These are phyloP conservation scores for Pundamilia nyererei DNA, from an alignment of 2,113 vertebrate genomes.

Conservation along the genomic window DNA sequence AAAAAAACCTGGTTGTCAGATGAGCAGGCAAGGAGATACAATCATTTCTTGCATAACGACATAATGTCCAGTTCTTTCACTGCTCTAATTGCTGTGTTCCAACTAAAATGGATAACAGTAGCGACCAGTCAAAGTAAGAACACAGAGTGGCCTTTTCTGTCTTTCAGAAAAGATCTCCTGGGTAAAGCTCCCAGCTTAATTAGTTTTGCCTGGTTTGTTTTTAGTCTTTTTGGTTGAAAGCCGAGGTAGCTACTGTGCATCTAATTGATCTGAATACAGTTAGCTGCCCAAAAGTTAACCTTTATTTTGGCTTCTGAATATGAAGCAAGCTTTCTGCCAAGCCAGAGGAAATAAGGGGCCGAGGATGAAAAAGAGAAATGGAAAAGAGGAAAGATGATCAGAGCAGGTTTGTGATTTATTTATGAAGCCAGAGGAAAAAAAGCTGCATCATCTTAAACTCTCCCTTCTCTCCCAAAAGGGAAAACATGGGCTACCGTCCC, in stretches of 20 bases:
- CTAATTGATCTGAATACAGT: background rate
- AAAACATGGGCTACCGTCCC: constrained; percentile 1
- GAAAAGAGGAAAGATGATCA: constrained; percentile 19
- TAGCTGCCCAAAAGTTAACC: constrained; percentile 24
- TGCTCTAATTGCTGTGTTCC: background rate
- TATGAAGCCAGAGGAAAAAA: background rate
- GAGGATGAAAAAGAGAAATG: constrained; percentile 9
- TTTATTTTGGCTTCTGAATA: constrained; percentile 37
- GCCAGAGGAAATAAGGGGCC: constrained; percentile 40
- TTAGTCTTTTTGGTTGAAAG: background rate
- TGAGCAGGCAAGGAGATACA: background rate
- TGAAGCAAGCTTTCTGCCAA: constrained; percentile 25
- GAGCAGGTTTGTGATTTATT: constrained; percentile 49
- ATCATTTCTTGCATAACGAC: constrained; percentile 7
- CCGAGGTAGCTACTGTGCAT: background rate
- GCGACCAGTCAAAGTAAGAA: background rate
- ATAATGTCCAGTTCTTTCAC: background rate
- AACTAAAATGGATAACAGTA: background rate
- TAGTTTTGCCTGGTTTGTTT: background rate
- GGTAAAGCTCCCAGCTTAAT: background rate
- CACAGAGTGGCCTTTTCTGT: background rate
- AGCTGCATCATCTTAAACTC: background rate
- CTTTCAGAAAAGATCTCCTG: background rate
- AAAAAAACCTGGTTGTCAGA: background rate
- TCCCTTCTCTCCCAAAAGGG: background rate